Evolutionary conservation across 2,888 invertebrate species (phyloP).

Genomic region (Acronicta aceris): DNA sequence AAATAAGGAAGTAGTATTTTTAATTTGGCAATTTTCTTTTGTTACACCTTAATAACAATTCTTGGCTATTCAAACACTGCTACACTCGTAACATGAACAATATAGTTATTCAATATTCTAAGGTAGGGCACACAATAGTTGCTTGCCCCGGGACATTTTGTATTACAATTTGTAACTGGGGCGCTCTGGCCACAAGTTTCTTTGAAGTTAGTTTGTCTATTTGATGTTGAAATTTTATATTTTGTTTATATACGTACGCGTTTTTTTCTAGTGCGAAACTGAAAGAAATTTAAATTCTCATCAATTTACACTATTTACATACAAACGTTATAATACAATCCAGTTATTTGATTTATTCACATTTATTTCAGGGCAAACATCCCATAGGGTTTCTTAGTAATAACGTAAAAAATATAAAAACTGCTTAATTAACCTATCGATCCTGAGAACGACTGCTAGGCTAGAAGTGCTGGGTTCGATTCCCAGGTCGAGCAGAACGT

Average conservation of each 20-base stretch:
- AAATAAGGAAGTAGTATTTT: slow-evolving; percentile 8
- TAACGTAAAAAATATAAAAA: too few species aligned
- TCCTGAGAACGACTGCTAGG: too few species aligned
- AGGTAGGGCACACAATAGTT: slow-evolving; percentile 46
- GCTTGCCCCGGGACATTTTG: slow-evolving; percentile 47
- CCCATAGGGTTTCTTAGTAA: too few species aligned
- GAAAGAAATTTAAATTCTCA: not conserved
- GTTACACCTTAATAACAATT: slow-evolving; percentile 19
- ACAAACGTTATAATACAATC: too few species aligned
- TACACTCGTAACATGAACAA: slow-evolving; percentile 50
- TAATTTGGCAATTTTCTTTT: slow-evolving; percentile 21
- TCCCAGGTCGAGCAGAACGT: too few species aligned
- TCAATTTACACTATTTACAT: too few species aligned
- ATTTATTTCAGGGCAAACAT: too few species aligned
- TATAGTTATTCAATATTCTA: slow-evolving; percentile 53
- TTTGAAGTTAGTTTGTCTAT: slow-evolving; percentile 21
- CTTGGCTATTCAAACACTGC: slow-evolving; percentile 36
- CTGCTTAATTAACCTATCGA: too few species aligned
- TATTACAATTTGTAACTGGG: slow-evolving; percentile 52
- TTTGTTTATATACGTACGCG: not conserved
- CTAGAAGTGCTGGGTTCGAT: too few species aligned
- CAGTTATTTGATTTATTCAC: too few species aligned
- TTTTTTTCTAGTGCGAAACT: not conserved
- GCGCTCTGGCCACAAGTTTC: slow-evolving; percentile 44
- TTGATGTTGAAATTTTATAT: slow-evolving; percentile 27